Conservation (phyloP, 2,888 invertebrate genomes). For the Pseudoips prasinana region DNA sequence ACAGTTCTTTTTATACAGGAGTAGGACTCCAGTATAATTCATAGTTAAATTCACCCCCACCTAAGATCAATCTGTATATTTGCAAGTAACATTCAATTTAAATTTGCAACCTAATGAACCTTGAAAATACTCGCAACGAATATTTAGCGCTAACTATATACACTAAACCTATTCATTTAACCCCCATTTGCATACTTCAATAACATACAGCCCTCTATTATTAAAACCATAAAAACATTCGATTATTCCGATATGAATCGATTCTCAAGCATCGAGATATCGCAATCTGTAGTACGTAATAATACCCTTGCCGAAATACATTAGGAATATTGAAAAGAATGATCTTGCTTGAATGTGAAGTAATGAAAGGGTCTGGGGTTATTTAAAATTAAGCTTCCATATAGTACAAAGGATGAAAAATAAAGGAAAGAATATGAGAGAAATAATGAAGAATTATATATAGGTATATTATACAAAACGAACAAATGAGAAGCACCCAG, state of each 20-base stretch:
- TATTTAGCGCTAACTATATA: no score
- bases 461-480: no score
- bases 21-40: no score
- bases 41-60: no score
- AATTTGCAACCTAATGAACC: no score
- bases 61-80: no score
- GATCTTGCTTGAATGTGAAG: constrained; percentile 18
- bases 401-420: constrained; percentile 9
- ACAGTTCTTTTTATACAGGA: no score
- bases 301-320: constrained; percentile 52
- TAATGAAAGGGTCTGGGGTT: constrained; percentile 15
- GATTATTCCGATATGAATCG: constrained; percentile 45
- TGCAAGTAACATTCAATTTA: no score
- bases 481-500: no score
- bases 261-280: constrained; percentile 31
- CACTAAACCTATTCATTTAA: no score
- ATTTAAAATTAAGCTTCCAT: constrained; percentile 18
- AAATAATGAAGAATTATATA: no score
- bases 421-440: background rate
- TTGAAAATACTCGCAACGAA: no score
- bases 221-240: constrained; percentile 44
- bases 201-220: constrained; percentile 34
- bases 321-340: constrained; percentile 43
- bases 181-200: constrained; percentile 4
- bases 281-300: constrained; percentile 45